phyloP scores from a whole-genome alignment of 1,140 invertebrate species.

The Neodiprion virginianus region DNA sequence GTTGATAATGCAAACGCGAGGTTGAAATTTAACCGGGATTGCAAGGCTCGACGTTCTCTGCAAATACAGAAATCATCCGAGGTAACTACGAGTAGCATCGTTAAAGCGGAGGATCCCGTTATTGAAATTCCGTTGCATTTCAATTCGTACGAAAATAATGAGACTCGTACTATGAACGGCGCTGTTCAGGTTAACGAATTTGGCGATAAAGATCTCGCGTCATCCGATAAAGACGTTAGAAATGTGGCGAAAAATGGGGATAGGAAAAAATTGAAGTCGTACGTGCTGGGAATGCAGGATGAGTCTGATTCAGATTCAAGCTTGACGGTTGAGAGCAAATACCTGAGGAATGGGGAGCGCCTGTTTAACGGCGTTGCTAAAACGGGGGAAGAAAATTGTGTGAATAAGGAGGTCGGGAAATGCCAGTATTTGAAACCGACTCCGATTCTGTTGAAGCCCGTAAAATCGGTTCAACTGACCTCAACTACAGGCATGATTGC shows the following conservation, averaged over 20 bases:
- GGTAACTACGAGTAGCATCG: slow-evolving; percentile 23
- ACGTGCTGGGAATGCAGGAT: slow-evolving; percentile 53
- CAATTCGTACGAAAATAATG: background rate
- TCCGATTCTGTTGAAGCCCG: background rate
- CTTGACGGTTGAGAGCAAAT: slow-evolving; percentile 34
- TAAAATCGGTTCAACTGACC: background rate
- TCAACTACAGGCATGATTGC: background rate
- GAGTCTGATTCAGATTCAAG: slow-evolving; percentile 35
- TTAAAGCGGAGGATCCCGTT: background rate
- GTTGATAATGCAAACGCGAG: slow-evolving; percentile 38
- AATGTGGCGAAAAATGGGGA: slow-evolving; percentile 1
- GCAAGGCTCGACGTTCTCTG: slow-evolving; percentile 66
- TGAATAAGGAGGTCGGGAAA: background rate
- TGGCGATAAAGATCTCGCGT: background rate
- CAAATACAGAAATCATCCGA: slow-evolving; percentile 62
- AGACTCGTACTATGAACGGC: background rate
- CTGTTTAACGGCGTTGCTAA: background rate
- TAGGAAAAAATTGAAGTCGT: slow-evolving; percentile 42
- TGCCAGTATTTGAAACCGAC: background rate
- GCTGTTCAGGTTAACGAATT: slow-evolving; percentile 23
- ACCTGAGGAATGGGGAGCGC: slow-evolving; percentile 62
- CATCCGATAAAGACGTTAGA: background rate
- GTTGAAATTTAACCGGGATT: slow-evolving; percentile 34
- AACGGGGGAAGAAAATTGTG: background rate
- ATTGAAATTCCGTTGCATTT: slow-evolving; percentile 5